Base-by-base conservation (phyloP, 2,113 vertebrate genomes). In the Xiphophorus hellerii region DNA sequence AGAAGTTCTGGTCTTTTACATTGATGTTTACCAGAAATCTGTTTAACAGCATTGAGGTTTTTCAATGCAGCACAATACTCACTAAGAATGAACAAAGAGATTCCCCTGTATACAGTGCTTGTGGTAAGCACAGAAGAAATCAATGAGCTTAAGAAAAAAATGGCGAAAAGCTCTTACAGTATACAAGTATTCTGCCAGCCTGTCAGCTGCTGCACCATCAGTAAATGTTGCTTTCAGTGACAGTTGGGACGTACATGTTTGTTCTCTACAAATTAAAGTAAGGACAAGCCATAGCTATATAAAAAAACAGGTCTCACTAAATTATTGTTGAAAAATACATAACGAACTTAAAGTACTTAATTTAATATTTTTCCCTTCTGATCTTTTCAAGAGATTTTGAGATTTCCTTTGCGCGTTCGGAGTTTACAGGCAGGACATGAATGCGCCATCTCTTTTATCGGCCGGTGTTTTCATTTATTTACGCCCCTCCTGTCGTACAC, bases 381-480 rank as follows among this genome's bases (percentile, higher is more conserved):
- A 25, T 35, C 0, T 8, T 10, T 51, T 20, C 22, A 62, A 58
- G 3, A 12, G 0, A 14, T 27, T 61, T 29, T 0, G 0, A 3
- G 12, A 12, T 42, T 51, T 48, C 6, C 2, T 14, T 0, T 11
- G 22, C 66, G 37, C 29, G 1, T 30, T 13, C 28, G 1, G 22
- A 42, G 20, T 2, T 78, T 83, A 71, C 75, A 54, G 65, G 39
- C 30, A 65, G 33, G 25, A 4, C 54, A 0, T 88, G 85, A 92
- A 91, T 10, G 86, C 77, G 8, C 0, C 90, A 81, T 73, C 87
- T 83, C 86, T 77, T 77, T 77, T 73, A 58, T 62, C 87, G 87
- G 83, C 88, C 78, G 86, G 89, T 92, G 86, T 93, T 85, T 88
- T 84, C 69, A 79, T 83, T 51, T 81, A 77, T 82, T 74, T 63